These are phyloP conservation scores for Drosophila kohkoa DNA, from an alignment of 1,140 invertebrate species.

Conservation along the genomic window DNA sequence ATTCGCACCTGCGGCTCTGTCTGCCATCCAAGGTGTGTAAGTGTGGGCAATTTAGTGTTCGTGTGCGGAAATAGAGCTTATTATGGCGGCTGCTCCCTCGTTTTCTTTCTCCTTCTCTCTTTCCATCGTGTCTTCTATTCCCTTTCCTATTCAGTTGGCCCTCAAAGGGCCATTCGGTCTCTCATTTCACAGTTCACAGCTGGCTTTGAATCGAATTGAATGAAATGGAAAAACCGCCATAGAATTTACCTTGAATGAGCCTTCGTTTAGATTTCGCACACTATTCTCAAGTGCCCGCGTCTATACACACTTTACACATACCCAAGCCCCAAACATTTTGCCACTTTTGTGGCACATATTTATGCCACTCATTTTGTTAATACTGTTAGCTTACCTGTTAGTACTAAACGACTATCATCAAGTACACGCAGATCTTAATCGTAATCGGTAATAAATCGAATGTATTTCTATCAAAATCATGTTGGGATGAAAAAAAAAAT, in stretches of 20 bases:
- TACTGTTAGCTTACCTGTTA: neutral
- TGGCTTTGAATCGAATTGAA: conserved; percentile 77
- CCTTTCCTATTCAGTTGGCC: conserved; percentile 37
- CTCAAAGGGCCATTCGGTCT: conserved; percentile 50
- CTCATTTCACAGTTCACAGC: conserved; percentile 71
- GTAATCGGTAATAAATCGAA: conserved; percentile 30
- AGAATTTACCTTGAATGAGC: conserved; percentile 61
- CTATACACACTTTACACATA: conserved; percentile 25
- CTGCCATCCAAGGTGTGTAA: conserved; percentile 31
- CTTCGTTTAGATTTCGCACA: conserved; percentile 71
- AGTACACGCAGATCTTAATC: conserved; percentile 21
- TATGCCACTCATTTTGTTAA: conserved; percentile 34
- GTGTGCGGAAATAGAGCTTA: conserved; percentile 72
- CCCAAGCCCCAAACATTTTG: conserved; percentile 36
- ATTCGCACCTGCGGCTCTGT: conserved; percentile 70
- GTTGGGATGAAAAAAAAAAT: too few relatives aligned
- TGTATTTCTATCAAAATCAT: neutral
- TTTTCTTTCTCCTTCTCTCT: neutral
- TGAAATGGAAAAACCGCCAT: conserved; percentile 69
- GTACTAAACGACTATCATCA: neutral
- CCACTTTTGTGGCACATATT: conserved; percentile 54
- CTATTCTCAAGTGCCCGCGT: conserved; percentile 60
- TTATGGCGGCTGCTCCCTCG: conserved; percentile 47
- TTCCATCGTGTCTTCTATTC: neutral
- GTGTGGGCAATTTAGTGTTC: conserved; percentile 57